These are phyloP conservation scores for Dorcus parallelipipedus DNA, from an alignment of 2,888 invertebrate species.

Conservation along the genomic window DNA sequence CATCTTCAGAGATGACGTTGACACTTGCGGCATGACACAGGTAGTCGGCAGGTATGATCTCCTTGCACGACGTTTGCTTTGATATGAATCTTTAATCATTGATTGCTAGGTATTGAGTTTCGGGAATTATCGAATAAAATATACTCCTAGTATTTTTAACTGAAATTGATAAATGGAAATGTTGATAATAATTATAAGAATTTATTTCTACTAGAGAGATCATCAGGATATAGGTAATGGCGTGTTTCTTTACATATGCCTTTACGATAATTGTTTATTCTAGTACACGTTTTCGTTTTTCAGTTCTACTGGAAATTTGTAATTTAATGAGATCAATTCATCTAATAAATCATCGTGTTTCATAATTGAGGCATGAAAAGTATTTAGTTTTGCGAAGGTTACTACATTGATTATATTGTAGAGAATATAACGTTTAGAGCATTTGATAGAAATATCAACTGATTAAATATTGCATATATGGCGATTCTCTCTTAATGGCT, in stretches of 20 bases:
- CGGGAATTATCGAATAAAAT: conserved; percentile 1
- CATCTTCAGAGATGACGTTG: too few relatives aligned
- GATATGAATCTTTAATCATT: not conserved
- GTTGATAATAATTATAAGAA: not conserved
- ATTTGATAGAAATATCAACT: conserved; percentile 2
- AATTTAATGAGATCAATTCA: not conserved
- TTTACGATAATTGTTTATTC: not conserved
- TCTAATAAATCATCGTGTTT: not conserved
- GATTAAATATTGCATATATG: not conserved
- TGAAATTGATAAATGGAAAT: not conserved
- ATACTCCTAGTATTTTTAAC: not conserved
- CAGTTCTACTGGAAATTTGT: not conserved
- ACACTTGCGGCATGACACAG: too few relatives aligned
- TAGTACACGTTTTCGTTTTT: not conserved
- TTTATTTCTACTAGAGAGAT: not conserved
- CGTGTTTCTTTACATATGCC: not conserved
- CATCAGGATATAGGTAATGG: not conserved
- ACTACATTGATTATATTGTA: not conserved
- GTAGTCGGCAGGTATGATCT: too few relatives aligned
- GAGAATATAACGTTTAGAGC: not conserved
- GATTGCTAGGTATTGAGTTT: conserved; percentile 1
- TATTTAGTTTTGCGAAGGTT: not conserved
- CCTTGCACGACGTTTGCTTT: too few relatives aligned
- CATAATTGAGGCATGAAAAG: conserved; percentile 1
- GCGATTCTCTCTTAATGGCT: not conserved